A percentile compares a stretch with the other conserved stretches of the same genome.
These are phyloP conservation scores for Ceyx margarethae DNA, from an alignment of 2,113 vertebrate genomes.

Conservation along the genomic window DNA sequence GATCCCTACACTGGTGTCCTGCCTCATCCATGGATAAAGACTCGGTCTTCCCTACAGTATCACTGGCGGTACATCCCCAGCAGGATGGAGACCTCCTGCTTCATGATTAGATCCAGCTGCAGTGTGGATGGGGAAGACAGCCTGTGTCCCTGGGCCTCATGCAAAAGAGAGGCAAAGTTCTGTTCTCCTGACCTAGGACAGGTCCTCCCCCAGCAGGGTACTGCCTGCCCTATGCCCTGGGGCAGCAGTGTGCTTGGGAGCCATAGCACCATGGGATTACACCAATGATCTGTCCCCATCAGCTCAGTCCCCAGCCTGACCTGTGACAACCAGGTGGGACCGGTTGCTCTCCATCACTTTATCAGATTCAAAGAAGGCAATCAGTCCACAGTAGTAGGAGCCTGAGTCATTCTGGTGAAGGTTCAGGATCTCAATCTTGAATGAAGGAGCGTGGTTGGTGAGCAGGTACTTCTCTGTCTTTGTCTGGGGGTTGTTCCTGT, in stretches of 20 bases:
- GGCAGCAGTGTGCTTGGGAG: not conserved
- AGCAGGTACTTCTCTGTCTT: not conserved
- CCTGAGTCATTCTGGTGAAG: conserved; percentile 58
- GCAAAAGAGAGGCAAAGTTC: not conserved
- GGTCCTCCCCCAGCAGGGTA: not conserved
- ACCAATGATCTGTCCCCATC: not conserved
- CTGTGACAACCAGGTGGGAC: conserved; percentile 58
- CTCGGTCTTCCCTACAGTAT: not conserved
- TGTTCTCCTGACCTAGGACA: not conserved
- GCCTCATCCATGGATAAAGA: not conserved
- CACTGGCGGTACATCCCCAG: not conserved
- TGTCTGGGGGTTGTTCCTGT: fast-evolving
- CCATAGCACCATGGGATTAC: fast-evolving
- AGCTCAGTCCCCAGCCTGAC: conserved; percentile 20
- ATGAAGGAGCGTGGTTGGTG: not conserved
- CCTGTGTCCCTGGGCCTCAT: not conserved
- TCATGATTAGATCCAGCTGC: not conserved
- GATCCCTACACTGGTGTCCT: not conserved
- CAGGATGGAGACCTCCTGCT: not conserved
- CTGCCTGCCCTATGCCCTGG: not conserved
- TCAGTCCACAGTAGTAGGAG: conserved; percentile 48
- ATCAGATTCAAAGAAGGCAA: not conserved
- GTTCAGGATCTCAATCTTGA: conserved; percentile 38
- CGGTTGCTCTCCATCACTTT: conserved; percentile 46
- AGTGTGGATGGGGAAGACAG: not conserved